phyloP scores from a whole-genome alignment of 1,140 invertebrate species.

The Drosophila lini region DNA sequence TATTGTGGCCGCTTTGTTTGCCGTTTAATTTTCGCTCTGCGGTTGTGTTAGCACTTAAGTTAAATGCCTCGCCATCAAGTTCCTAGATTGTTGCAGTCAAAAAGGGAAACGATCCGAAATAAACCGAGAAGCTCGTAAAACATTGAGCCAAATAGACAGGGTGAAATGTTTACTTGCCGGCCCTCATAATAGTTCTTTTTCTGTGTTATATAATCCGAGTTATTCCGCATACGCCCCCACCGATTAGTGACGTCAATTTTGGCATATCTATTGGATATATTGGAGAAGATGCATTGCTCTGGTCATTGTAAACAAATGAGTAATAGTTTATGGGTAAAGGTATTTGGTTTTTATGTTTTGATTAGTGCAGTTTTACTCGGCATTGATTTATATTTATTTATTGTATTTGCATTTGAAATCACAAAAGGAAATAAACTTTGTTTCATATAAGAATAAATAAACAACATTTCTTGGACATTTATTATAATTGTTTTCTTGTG shows the following conservation, averaged over 20 bases:
- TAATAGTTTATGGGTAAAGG: neutral
- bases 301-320: conserved; percentile 10
- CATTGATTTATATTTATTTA: conserved; percentile 1
- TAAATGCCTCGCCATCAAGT: conserved; percentile 43
- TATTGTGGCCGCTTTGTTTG: conserved; percentile 40
- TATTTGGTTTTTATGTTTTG: neutral
- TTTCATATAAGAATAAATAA: neutral
- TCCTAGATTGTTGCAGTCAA: conserved; percentile 33
- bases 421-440: neutral
- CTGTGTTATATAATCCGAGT: conserved; percentile 9
- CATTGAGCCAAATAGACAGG: conserved; percentile 12
- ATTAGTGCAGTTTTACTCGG: neutral
- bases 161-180: conserved; percentile 17
- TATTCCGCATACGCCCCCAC: conserved; percentile 11
- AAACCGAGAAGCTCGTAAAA: conserved; percentile 29
- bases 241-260: conserved; percentile 13
- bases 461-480: neutral
- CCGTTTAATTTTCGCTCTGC: conserved; percentile 39
- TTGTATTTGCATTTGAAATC: neutral
- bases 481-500: neutral
- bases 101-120: conserved; percentile 24
- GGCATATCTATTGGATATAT: neutral
- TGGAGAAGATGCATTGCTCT: neutral
- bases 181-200: conserved; percentile 13
- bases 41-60: conserved; percentile 43